Evolutionary conservation across 2,888 invertebrate genomes (phyloP), one percentile per base, ranked within the genome.

Genomic region (Adineta ricciae): DNA sequence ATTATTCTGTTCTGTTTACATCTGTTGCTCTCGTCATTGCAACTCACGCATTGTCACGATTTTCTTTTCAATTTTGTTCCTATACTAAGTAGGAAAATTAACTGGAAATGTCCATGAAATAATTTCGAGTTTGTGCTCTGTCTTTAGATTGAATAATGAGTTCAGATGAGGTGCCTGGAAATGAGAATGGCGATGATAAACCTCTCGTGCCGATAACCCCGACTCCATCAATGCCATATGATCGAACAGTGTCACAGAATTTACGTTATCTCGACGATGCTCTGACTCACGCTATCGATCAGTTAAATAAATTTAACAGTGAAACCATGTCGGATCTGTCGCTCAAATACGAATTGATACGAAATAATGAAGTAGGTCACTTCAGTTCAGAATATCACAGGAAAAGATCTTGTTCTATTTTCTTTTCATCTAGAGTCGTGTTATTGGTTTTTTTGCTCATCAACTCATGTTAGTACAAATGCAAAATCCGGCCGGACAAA

Each of bases 291-390:
- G 38, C 78, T 1, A 78, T 78, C n/a, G 78, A 78, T n/a, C 78
- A 78, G n/a, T 78, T 78, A 36, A 78, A 8, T 36, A n/a, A 24
- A 41, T 78, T 78, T 78, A 78, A 78, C 8, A 41, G 41, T 41
- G 78, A 78, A 78, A 41, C 41, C 1, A 78, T 78, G 78, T 41
- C 38, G 9, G 78, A 78, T 78, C 14, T 41, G 41, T 41, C 78
- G n/a, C n/a, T 78, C 9, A 78, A 78, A 41, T 78, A 41, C 14
- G 78, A 78, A 41, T 41, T 41, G 41, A 78, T 78, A 32, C 38
- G 78, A 11, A 38, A 41, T 41, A 78, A 78, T 78, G 78, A 78
- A 78, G 78, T 78, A 78, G n/a, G n/a, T n/a, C n/a, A n/a, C n/a
- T n/a, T n/a, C n/a, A n/a, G n/a, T n/a, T n/a, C n/a, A n/a, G n/a